Base-by-base conservation (phyloP, 1,140 invertebrate species). In the Neoseiulus cucumeris region DNA sequence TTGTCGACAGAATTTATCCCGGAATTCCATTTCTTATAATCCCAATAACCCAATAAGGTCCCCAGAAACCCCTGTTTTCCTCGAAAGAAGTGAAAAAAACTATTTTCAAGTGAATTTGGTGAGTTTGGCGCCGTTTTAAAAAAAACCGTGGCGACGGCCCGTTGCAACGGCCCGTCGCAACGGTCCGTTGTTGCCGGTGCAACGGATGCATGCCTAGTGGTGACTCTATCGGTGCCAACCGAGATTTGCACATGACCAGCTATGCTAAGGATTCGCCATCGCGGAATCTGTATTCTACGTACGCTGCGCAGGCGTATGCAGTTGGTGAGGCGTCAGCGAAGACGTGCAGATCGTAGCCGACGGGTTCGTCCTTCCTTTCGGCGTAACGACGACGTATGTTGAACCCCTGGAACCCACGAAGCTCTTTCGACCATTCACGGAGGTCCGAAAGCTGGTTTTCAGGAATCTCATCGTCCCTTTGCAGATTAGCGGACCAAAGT, bases 381-480 rank as follows among this genome's bases (percentile, higher is more conserved):
- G 9, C 33, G 28, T 47, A 47, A 4, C 14, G 45, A 4, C 45
- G 45, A 5, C 7, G 5, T 5, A 47, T 47, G 18, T 28, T 20
- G 18, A 47, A 5, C 7, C 28, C 4, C 18, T 4, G 18, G 28
- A 47, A 14, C 18, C 14, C 45, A 14, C 4, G 7, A 7, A 47
- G 18, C 45, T 47, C 45, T 20, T 20, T 14, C 28, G 45, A 20
- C 45, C 45, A 47, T 7, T 20, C 45, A 22, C 28, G 18, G 5
- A 14, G 28, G 4, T 47, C 7, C 28, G 18, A 20, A 28, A 6
- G 45, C 42, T 12, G 12, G 42, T 12, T 44, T 12, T 44, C 12
- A 42, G 65, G 39, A 1, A 70, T 4, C 7, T 59, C 55, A 6
- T 68, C 67, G 42, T 70, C 69, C 70, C 70, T 70, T 12, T 67